A percentile compares a stretch with the other conserved stretches of the same genome.
These are phyloP conservation scores for Cynocephalus volans DNA, from an alignment of 2,113 vertebrate species.

Conservation along the genomic window DNA sequence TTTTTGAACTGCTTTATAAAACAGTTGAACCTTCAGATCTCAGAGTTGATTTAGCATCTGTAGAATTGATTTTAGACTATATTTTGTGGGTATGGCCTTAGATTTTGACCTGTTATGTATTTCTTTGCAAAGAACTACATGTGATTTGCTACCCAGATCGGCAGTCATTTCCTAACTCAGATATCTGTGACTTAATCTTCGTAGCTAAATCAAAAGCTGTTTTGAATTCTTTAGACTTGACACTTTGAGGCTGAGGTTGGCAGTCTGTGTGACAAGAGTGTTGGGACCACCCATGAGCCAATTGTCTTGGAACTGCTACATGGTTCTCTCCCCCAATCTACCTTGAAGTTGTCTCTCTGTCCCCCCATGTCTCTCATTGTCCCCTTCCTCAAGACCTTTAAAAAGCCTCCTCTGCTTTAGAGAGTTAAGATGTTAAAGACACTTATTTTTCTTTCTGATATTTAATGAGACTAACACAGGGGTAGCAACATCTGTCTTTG, in stretches of 20 bases:
- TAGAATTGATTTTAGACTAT: not conserved
- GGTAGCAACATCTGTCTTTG: not conserved
- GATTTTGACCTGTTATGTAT: not conserved
- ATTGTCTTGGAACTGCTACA: not conserved
- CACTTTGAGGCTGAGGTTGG: not conserved
- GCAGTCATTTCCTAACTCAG: slow-evolving; percentile 40
- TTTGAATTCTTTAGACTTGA: not conserved
- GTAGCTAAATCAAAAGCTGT: not conserved
- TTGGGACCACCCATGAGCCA: not conserved
- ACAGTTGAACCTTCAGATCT: not conserved
- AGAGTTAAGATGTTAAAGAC: not conserved
- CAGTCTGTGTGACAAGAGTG: not conserved
- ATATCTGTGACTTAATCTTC: not conserved
- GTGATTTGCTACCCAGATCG: not conserved
- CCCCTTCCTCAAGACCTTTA: not conserved
- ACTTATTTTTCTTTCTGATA: not conserved
- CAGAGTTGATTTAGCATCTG: not conserved
- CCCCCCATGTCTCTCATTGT: too few species aligned
- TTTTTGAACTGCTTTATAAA: slow-evolving; percentile 18
- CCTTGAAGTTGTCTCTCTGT: not conserved
- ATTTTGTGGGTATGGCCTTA: not conserved
- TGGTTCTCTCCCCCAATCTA: not conserved
- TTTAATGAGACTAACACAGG: not conserved
- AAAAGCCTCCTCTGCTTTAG: not conserved
- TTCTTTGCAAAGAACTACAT: not conserved